Evolutionary conservation across 2,113 vertebrate species (phyloP), one percentile per base, ranked within the genome.

Genomic region (Equus przewalskii): DNA sequence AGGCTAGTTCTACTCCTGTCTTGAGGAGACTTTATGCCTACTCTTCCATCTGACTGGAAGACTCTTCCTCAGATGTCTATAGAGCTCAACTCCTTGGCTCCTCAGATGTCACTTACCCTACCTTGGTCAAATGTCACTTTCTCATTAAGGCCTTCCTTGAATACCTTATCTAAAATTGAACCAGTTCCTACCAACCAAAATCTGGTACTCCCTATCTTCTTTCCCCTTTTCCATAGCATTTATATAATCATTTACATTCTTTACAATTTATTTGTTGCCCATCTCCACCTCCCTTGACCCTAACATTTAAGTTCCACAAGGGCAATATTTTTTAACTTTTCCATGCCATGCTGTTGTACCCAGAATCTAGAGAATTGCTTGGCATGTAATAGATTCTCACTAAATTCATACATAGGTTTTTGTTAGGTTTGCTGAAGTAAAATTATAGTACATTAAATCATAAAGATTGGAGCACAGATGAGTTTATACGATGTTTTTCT

Each of bases 151-250:
- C 16, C 56, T 89, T 33, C 11, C 36, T 75, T 22, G 14, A 92
- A 64, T 11, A 51, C 5, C 16, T 88, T 62, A 81, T 81, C 96
- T 92, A 85, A 96, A 81, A 92, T 10, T 26, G 30, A 95, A 78
- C 7, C 16, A 44, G n/a, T 67, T 15, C 26, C 16, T 62, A 24
- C 18, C 51, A 95, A 18, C 19, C 28, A 41, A 36, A 64, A 54
- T 73, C 41, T 91, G 30, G 10, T 33, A 75, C 8, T 64, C 41
- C 14, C 26, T 44, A 44, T 80, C 33, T 82, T 62, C 60, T 87
- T 33, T 44, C 8, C 19, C 67, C 76, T 65, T 51, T 60, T 44
- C 85, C 33, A 22, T 78, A 92, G 18, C n/a, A 58, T 15, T 18
- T 84, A 76, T 84, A 76, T 16, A 65, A 91, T 81, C 6, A 46